A percentile compares a stretch with the other conserved stretches of the same genome.
Conservation (phyloP, 2,888 invertebrate genomes). For the Notodonta dromedarius region DNA sequence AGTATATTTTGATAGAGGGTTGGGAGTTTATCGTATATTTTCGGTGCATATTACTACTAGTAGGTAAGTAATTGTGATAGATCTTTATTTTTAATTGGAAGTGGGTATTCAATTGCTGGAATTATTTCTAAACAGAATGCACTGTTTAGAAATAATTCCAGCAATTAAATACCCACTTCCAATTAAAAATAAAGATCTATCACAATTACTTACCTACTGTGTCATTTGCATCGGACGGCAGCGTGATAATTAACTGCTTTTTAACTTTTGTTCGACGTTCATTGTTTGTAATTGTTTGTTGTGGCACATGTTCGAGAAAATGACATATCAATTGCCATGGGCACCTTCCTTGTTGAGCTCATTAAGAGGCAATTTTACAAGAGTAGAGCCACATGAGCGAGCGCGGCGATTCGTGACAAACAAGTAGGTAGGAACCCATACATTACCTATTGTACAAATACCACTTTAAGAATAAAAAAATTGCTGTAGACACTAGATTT, state of each 20-base stretch:
- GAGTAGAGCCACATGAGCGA: conserved; percentile 42
- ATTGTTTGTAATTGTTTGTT: conserved; percentile 36
- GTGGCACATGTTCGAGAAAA: conserved; percentile 54
- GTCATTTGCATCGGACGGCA: conserved; percentile 19
- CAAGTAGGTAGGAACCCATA: neutral
- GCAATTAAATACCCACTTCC: neutral
- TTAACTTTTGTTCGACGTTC: conserved; percentile 14
- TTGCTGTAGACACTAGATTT: no score
- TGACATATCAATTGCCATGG: conserved; percentile 56
- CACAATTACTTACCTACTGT: neutral
- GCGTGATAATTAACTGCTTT: conserved; percentile 16
- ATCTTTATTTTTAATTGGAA: conserved; percentile 8
- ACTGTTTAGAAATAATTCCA: neutral
- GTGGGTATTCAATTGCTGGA: neutral
- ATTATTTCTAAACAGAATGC: neutral
- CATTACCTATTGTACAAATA: no score
- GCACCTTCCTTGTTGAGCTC: conserved; percentile 70
- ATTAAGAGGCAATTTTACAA: conserved; percentile 55
- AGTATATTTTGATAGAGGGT: no score
- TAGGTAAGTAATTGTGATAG: conserved; percentile 1
- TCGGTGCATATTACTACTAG: no score
- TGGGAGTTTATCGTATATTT: no score
- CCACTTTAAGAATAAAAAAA: no score
- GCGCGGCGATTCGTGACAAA: conserved; percentile 22
- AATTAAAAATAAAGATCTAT: conserved; percentile 9